Evolutionary conservation across 2,797 vertebrate genomes (phyloP), one percentile per base, ranked within the genome.

Genomic region (Hyperoplus immaculatus): DNA sequence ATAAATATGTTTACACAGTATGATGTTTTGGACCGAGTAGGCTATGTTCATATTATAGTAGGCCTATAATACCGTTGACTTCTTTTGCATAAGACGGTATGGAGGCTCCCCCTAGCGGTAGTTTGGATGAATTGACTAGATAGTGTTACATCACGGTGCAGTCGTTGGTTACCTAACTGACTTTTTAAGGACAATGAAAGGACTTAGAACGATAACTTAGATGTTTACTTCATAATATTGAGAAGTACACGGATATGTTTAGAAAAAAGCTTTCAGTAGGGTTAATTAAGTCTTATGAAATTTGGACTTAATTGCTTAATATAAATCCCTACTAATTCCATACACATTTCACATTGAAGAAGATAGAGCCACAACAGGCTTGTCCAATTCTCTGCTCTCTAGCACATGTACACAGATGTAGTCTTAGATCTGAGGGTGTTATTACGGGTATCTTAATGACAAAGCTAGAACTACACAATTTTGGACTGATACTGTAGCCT

Each of bases 101-200:
- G 3, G 21, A 15, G 77, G 60, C 82, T 54, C 88, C 91, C 88
- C 80, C 90, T 88, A 78, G 83, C 73, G 88, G 71, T 8, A 2
- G 11, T 3, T 29, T 9, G 10, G 4, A 0, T 38, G 81, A 88
- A 88, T 56, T 82, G 76, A 45, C 66, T 11, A 16, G 4, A 10
- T 3, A 12, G 21, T 46, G 89, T 94, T 94, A 93, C 80, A 90
- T 93, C 90, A 93, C 87, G 62, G n/a, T 16, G 21, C 51, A 53
- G 53, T 43, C 38, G 60, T 0, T 21, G n/a, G 60, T 93, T 93
- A 92, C 77, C 69, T 82, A 92, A 93, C 86, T 78, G 82, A 81
- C 78, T 81, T 18, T 51, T 72, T 29, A 3, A 77, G 51, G 70
- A 83, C 72, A 87, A 77, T 56, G 5, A 56, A 75, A 79, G 29